phyloP scores from a whole-genome alignment of 2,113 vertebrate genomes.

The Hippocampus abdominalis region DNA sequence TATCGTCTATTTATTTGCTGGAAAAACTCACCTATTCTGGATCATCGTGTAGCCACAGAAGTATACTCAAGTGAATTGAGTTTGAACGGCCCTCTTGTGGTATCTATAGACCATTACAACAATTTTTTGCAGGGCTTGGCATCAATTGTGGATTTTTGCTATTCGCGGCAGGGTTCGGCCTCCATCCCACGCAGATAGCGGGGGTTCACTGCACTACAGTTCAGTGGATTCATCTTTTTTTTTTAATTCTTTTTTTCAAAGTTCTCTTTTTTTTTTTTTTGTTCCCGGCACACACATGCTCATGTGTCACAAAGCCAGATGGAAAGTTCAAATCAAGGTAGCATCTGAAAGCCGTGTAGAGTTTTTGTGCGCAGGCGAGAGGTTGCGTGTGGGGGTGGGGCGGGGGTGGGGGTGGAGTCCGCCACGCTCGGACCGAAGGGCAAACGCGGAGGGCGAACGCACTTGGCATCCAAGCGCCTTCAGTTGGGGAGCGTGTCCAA shows the following conservation, averaged over 20 bases:
- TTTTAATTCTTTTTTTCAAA: neutral
- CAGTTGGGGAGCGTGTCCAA: conserved; percentile 93
- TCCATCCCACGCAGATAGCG: neutral
- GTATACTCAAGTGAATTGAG: neutral
- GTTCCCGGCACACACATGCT: conserved; percentile 4
- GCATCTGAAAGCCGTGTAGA: neutral
- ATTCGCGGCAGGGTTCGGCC: neutral
- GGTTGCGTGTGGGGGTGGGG: neutral
- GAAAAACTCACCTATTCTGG: neutral
- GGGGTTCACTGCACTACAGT: conserved; percentile 9
- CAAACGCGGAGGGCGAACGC: neutral
- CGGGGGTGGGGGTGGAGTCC: neutral
- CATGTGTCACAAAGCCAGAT: neutral
- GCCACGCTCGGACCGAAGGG: neutral
- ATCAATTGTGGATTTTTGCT: neutral
- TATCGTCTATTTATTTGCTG: neutral
- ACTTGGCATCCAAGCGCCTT: conserved; percentile 30
- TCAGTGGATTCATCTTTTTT: neutral
- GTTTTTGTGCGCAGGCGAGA: neutral
- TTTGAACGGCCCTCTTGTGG: neutral
- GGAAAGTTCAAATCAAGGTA: neutral
- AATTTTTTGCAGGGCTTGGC: neutral
- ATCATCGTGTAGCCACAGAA: neutral
- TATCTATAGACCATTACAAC: neutral
- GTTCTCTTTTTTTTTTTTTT: conserved; percentile 17